Evolutionary conservation across 2,888 invertebrate genomes (phyloP).

Genomic region (Spialia ferax): DNA sequence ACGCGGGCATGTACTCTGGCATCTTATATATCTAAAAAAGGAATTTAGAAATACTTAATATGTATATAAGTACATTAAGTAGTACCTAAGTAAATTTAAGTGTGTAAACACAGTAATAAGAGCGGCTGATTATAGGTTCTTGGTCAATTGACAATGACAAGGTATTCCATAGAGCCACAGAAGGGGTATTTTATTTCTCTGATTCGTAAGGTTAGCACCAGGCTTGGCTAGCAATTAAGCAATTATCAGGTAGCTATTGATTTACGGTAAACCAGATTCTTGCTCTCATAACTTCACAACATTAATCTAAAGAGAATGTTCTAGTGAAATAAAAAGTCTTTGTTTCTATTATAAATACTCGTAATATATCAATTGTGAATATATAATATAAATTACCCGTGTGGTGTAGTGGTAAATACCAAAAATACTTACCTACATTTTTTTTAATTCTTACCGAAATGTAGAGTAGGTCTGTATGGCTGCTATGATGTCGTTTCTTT

Average conservation of each 20-base stretch:
- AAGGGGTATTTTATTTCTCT: conserved; percentile 26
- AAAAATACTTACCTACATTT: too few species aligned
- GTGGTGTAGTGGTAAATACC: too few species aligned
- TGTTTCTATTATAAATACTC: background rate
- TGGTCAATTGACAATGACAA: conserved; percentile 22
- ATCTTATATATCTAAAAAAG: too few species aligned
- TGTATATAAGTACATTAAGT: too few species aligned
- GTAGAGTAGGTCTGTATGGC: too few species aligned
- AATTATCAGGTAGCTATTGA: conserved; percentile 36
- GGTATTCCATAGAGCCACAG: conserved; percentile 8
- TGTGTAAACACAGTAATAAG: too few species aligned
- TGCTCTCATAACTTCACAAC: conserved; percentile 34
- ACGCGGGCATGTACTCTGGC: too few species aligned
- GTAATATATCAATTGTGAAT: background rate
- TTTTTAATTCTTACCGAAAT: too few species aligned
- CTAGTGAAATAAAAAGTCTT: conserved; percentile 6
- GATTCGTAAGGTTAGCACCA: conserved; percentile 28
- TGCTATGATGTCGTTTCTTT: too few species aligned
- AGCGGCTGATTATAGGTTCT: background rate
- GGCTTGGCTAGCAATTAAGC: conserved; percentile 36
- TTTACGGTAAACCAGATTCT: conserved; percentile 37
- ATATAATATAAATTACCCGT: too few species aligned
- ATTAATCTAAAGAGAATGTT: conserved; percentile 19
- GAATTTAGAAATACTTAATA: too few species aligned
- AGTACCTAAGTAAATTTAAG: too few species aligned